These are phyloP conservation scores for Acanthosoma haemorrhoidale DNA, from an alignment of 2,888 invertebrate genomes.

Conservation along the genomic window DNA sequence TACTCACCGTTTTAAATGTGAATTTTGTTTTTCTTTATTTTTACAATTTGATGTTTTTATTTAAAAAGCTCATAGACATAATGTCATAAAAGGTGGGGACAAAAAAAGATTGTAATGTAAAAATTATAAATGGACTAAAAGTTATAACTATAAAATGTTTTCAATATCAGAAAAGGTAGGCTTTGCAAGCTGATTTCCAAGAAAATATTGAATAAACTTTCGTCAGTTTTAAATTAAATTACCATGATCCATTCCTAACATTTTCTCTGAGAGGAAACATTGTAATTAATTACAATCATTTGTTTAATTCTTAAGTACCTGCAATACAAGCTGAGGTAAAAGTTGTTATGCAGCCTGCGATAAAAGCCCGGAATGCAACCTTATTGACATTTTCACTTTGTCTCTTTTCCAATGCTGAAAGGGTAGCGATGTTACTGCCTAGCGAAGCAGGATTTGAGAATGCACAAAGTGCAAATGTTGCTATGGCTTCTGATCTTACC, in stretches of 20 bases:
- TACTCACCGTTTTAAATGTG: too few species aligned
- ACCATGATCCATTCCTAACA: too few species aligned
- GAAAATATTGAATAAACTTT: too few species aligned
- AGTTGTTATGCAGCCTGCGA: constrained; percentile 75
- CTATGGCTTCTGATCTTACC: constrained; percentile 72
- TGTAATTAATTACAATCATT: too few species aligned
- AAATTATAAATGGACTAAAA: too few species aligned
- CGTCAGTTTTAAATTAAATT: too few species aligned
- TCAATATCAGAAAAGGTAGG: constrained; percentile 54
- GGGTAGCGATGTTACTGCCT: constrained; percentile 75
- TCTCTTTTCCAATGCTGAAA: constrained; percentile 70
- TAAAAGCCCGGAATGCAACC: constrained; percentile 68
- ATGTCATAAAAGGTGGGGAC: neutral
- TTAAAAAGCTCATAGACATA: too few species aligned
- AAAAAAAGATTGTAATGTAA: too few species aligned
- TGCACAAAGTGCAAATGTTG: constrained; percentile 86
- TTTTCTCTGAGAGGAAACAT: too few species aligned
- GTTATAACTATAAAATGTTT: too few species aligned
- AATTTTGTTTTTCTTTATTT: too few species aligned
- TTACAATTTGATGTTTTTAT: neutral
- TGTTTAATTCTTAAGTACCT: constrained; percentile 51
- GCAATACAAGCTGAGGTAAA: constrained; percentile 88
- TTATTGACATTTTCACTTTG: constrained; percentile 62
- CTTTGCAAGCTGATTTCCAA: constrained; percentile 88
- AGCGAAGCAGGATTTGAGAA: constrained; percentile 86